Evolutionary conservation across 1,140 invertebrate species (phyloP).

Genomic region (Muscidifurax raptorellus): DNA sequence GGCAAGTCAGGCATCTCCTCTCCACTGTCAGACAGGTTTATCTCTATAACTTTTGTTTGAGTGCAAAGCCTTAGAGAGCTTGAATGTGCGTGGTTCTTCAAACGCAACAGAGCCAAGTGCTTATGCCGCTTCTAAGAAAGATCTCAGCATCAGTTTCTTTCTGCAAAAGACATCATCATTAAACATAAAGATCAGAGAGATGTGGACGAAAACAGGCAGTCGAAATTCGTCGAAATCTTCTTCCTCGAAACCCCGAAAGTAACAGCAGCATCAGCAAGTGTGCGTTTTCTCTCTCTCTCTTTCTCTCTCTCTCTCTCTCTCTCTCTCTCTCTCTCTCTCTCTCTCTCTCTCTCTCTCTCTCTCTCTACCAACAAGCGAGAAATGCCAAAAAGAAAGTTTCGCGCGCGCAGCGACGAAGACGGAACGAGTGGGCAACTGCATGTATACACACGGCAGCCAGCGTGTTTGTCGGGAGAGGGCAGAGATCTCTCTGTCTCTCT

Average conservation of each 20-base stretch:
- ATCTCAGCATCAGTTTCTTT: background rate
- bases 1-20: too few species aligned
- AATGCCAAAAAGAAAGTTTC: slow-evolving; percentile 40
- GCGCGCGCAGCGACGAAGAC: slow-evolving; percentile 2
- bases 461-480: slow-evolving; percentile 9
- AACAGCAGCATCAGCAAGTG: slow-evolving; percentile 22
- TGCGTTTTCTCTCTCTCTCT: background rate
- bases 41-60: background rate
- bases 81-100: background rate
- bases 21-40: background rate
- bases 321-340: background rate
- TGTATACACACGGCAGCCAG: background rate
- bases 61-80: background rate
- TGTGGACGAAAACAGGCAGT: background rate
- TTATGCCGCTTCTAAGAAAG: background rate
- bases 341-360: slow-evolving; percentile 9
- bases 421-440: background rate
- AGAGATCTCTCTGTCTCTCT: background rate
- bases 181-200: background rate
- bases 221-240: slow-evolving; percentile 27
- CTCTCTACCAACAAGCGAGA: background rate
- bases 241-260: background rate
- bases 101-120: background rate
- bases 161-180: background rate
- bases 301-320: too few species aligned